Conservation (phyloP, 2,113 vertebrate genomes). For the Macrotis lagotis region DNA sequence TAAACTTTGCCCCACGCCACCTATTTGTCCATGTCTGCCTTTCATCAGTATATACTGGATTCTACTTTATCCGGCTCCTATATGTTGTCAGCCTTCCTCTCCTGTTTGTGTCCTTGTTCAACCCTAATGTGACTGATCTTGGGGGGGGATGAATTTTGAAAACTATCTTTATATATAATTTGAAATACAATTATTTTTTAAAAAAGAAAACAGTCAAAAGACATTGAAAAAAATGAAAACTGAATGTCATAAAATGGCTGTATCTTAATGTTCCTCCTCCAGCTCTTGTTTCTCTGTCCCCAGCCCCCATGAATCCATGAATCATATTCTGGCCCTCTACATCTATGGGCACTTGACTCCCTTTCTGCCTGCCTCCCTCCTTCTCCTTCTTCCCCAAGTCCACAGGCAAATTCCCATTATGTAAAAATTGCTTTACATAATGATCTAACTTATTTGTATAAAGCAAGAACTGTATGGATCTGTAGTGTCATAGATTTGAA, state of each 20-base stretch:
- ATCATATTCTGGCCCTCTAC: too few relatives aligned
- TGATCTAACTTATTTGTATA: neutral
- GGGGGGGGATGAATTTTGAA: too few relatives aligned
- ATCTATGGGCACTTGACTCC: neutral
- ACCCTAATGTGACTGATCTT: neutral
- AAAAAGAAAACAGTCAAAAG: too few relatives aligned
- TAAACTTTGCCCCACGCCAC: neutral
- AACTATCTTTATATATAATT: too few relatives aligned
- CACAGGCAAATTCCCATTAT: neutral
- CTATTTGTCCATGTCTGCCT: neutral
- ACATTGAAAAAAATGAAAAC: too few relatives aligned
- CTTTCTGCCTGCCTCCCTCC: neutral
- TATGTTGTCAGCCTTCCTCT: neutral
- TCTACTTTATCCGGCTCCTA: neutral
- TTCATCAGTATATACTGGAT: neutral
- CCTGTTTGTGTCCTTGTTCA: neutral
- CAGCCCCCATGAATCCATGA: neutral
- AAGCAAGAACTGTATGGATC: neutral
- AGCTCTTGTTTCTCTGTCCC: neutral
- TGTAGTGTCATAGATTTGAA: neutral
- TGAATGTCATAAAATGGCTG: too few relatives aligned
- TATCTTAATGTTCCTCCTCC: neutral
- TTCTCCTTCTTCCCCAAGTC: neutral
- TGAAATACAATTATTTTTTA: too few relatives aligned
- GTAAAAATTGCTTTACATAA: neutral